Percentiles rank a stretch among this genome's conserved stretches.
phyloP scores from a whole-genome alignment of 2,888 invertebrate species.

The Leucophenga montana region DNA sequence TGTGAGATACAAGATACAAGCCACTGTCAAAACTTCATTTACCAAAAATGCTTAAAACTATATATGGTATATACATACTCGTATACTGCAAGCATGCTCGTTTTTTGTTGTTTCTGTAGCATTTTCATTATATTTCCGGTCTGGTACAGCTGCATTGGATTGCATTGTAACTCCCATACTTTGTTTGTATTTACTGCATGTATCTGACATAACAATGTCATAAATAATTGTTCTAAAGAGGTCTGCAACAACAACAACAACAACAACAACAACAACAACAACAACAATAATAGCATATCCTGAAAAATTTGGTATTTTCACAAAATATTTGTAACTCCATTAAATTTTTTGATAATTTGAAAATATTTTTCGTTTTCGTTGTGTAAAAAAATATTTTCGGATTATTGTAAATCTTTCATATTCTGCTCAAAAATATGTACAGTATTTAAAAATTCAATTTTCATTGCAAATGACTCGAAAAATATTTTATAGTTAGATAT shows the following conservation, averaged over 20 bases:
- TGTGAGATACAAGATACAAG: too few relatives aligned
- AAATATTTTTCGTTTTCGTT: slow-evolving; percentile 15
- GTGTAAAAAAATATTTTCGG: not conserved
- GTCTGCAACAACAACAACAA: not conserved
- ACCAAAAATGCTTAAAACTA: slow-evolving; percentile 12
- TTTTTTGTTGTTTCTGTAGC: not conserved
- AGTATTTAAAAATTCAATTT: slow-evolving; percentile 25
- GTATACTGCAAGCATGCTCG: too few relatives aligned
- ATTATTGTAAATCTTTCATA: not conserved
- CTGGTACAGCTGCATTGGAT: not conserved
- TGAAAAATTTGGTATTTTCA: too few relatives aligned
- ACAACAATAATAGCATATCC: too few relatives aligned
- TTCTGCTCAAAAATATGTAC: not conserved
- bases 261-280: too few relatives aligned
- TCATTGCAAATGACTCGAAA: slow-evolving; percentile 13
- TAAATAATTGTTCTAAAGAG: slow-evolving; percentile 11
- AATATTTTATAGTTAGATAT: not conserved
- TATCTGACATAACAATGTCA: slow-evolving; percentile 13
- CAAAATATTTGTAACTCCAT: slow-evolving; percentile 16
- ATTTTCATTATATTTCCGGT: slow-evolving; percentile 19
- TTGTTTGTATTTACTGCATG: slow-evolving; percentile 5
- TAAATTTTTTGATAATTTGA: slow-evolving; percentile 13
- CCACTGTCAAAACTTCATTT: slow-evolving; percentile 16
- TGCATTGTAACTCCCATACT: not conserved
- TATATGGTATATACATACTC: too few relatives aligned